phyloP scores from a whole-genome alignment of 37 sponge, comb jelly and placozoan genomes.

The Oscarella lobularis region DNA sequence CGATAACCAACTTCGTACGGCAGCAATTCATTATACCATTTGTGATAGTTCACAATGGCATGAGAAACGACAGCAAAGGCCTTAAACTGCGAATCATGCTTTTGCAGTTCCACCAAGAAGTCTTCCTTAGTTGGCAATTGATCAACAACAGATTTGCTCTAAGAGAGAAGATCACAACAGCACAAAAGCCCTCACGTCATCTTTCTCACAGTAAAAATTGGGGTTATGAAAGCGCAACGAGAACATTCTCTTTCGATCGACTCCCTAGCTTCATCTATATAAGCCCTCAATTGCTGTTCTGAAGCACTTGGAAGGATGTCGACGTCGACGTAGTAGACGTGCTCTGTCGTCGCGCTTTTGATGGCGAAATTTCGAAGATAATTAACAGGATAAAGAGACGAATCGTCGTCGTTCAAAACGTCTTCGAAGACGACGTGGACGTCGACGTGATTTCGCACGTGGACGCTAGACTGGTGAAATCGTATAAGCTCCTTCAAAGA shows the following conservation, averaged over 20 bases:
- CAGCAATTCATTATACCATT: no score
- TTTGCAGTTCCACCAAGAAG: not conserved
- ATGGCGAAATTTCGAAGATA: constrained; percentile 8
- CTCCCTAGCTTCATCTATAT: not conserved
- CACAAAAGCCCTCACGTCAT: no score
- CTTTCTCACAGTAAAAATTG: constrained; percentile 7
- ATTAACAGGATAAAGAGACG: constrained; percentile 8
- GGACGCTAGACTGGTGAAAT: not conserved
- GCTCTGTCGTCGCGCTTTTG: not conserved
- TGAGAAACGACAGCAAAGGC: constrained; percentile 10
- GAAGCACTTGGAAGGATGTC: constrained; percentile 4
- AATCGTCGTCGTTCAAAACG: constrained; percentile 1
- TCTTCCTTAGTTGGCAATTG: not conserved
- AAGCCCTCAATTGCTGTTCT: not conserved
- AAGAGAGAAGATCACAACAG: no score
- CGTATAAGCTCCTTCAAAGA: not conserved
- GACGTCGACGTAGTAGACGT: constrained; percentile 14
- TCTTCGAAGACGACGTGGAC: not conserved
- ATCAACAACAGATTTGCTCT: not conserved
- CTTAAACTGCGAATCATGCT: not conserved
- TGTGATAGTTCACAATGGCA: not conserved
- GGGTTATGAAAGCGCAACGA: constrained; percentile 16
- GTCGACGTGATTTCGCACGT: not conserved
- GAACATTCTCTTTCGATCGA: no score
- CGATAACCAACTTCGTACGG: no score